Evolutionary conservation across 2,888 invertebrate genomes (phyloP).

Genomic region (Polia nebulosa): DNA sequence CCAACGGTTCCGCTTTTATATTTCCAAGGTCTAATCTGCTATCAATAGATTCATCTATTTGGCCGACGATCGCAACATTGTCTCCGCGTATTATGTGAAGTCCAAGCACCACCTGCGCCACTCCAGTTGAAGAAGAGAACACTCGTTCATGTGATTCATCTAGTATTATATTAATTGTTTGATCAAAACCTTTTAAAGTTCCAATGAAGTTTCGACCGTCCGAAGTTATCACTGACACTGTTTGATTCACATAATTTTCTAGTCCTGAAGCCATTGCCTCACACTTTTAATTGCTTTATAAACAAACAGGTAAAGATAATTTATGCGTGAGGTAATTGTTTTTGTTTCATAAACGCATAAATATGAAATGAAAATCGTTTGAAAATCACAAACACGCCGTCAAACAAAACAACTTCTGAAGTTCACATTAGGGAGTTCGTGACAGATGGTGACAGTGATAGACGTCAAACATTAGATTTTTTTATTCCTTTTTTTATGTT

Average conservation of each 20-base stretch:
- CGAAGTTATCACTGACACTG: constrained; percentile 98
- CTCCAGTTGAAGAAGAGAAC: constrained; percentile 97
- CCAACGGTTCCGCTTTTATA: constrained; percentile 96
- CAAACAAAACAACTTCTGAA: constrained; percentile 46
- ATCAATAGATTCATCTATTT: constrained; percentile 96
- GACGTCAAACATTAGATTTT: too few relatives aligned
- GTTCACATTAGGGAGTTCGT: too few relatives aligned
- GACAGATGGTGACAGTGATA: background rate
- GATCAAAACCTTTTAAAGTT: constrained; percentile 99
- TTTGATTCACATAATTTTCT: constrained; percentile 97
- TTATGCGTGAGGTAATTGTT: background rate
- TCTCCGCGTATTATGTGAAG: constrained; percentile 99
- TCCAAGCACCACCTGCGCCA: constrained; percentile 96
- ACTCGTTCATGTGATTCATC: constrained; percentile 99
- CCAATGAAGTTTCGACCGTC: constrained; percentile 99
- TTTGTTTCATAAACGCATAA: constrained; percentile 3
- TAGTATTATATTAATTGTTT: constrained; percentile 99
- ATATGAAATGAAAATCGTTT: constrained; percentile 17
- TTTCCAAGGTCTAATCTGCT: constrained; percentile 95
- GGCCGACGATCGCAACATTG: constrained; percentile 97
- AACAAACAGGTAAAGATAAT: constrained; percentile 3
- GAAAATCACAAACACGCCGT: constrained; percentile 34
- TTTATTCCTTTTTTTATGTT: too few relatives aligned
- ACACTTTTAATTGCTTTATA: constrained; percentile 1
- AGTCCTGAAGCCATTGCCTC: constrained; percentile 94